Base-by-base conservation (phyloP, 2,888 invertebrate species). In the Lycocerus yunnanus region DNA sequence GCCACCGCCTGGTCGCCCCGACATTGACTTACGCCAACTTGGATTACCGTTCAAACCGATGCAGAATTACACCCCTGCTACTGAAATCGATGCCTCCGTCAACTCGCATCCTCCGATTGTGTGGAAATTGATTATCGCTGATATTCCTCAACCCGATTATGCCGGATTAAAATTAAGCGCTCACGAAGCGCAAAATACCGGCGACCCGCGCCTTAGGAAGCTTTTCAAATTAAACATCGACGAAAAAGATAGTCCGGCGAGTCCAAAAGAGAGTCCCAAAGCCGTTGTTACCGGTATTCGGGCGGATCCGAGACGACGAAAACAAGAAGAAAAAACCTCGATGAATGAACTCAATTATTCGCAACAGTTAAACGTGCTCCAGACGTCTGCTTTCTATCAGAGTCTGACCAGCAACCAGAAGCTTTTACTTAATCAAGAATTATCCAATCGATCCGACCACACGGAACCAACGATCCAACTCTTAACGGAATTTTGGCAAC, bases 81-180 rank as follows among this genome's bases (percentile, higher is more conserved):
- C 93, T 0, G 96, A 96, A 88, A 95, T 96, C 76, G 94, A 95
- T 83, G 96, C 94, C 9, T 94, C 94, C 58, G 90, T 94, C 63
- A 92, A 92, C 69, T 93, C 94, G 60, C 95, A 96, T 84, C 91
- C 92, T 0, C 93, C 93, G 0, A 92, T 96, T 69, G 81, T 87
- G 0, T 96, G 93, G 88, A 92, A 91, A 84, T 84, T 90, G 13
- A 79, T 85, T 60, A 82, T 88, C 13, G 86, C 94, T 71, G 91
- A 92, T 72, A 91, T 95, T 82, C 93, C 94, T 0, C 89, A 92
- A 58, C 93, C 94, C 0, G 93, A 93, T 84, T 95, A 94, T 83
- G 92, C 91, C 0, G 93, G 93, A 76, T 89, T 95, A 69, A 92
- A 93, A 81, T 88, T 93, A 72, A 92, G 90, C 80, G 91, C 91